Evolutionary conservation across 2,113 vertebrate species (phyloP), one percentile per base, ranked within the genome.

Genomic region (Nicator chloris): DNA sequence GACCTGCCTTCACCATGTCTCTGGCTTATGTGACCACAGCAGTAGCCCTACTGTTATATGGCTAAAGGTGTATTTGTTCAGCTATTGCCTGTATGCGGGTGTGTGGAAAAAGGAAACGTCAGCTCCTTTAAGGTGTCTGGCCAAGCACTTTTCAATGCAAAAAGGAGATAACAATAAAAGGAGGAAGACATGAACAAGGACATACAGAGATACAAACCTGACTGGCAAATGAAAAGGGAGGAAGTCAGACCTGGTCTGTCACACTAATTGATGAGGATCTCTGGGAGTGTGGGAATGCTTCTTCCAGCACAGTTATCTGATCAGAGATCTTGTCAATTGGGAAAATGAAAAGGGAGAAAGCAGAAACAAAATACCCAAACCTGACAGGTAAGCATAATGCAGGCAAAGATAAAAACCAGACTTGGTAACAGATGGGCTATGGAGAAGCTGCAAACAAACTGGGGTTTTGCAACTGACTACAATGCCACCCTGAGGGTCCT

Each of bases 251-350:
- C 11, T 45, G 26, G 18, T 65, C 28, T 57, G 42, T 79, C 37
- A 75, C 19, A 18, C 11, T 75, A 90, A 71, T 66, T 70, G 28
- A 63, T 54, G 31, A 79, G 42, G 33, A 42, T 66, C 23, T 79
- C 42, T 63, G 7, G n/a, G 51, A 88, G 26, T 31, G 42, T 63
- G 26, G 21, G 13, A 87, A 69, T 7, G 1, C 13, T 90, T 87
- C 31, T 78, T 83, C 20, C 44, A 85, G 56, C 31, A 84, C 61
- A 40, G 31, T 70, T 93, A 57, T 75, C 86, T 93, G 45, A 70
- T 63, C 2, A 2, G 31, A 84, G 65, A 53, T n/a, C 12, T 88
- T 85, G 44, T 53, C 65, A 95, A 79, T 75, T 30, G 26, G 15
- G 65, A 88, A 85, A 61, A 40, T 50, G 47, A 57, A 66, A 83